Evolutionary conservation across 2,113 vertebrate genomes (phyloP).

Genomic region (Platichthys stellatus): DNA sequence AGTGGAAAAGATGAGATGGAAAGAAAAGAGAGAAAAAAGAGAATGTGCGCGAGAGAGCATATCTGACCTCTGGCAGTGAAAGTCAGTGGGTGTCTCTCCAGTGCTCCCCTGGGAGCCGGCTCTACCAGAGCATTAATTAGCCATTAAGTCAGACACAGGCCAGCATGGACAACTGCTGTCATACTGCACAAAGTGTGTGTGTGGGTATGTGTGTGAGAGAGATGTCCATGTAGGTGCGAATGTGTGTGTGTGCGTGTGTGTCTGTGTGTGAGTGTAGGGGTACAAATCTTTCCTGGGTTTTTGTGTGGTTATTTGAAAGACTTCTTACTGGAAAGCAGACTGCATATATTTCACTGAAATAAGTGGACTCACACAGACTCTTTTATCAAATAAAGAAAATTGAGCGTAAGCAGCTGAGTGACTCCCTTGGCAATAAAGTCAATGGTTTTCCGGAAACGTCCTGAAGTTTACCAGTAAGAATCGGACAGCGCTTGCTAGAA

Average conservation of each 20-base stretch:
- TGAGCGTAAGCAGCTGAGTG: slow-evolving; percentile 16
- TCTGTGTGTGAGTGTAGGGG: not conserved
- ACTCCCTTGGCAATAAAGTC: slow-evolving; percentile 1
- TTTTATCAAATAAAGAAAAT: slow-evolving; percentile 30
- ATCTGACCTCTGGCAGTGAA: slow-evolving; percentile 68
- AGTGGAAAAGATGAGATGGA: not conserved
- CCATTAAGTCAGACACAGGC: slow-evolving; percentile 68
- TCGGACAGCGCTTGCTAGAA: not conserved
- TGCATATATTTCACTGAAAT: slow-evolving; percentile 29
- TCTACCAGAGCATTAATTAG: slow-evolving; percentile 71
- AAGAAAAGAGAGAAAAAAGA: slow-evolving; percentile 1
- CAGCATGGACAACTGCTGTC: slow-evolving; percentile 42
- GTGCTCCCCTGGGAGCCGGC: slow-evolving; percentile 45
- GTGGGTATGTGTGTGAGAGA: not conserved
- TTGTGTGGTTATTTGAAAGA: slow-evolving; percentile 25
- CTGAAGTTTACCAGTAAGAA: not conserved
- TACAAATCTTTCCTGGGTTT: slow-evolving; percentile 18
- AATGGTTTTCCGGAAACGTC: not conserved
- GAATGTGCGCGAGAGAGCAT: slow-evolving; percentile 27
- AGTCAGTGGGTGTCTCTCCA: slow-evolving; percentile 60
- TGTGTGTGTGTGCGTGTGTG: slow-evolving; percentile 1
- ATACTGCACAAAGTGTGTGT: slow-evolving; percentile 1
- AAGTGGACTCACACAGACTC: slow-evolving; percentile 9
- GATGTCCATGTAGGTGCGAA: not conserved
- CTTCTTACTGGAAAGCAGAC: slow-evolving; percentile 31